phyloP scores from a whole-genome alignment of 2,113 vertebrate species.

The Benitochromis conjunctus region DNA sequence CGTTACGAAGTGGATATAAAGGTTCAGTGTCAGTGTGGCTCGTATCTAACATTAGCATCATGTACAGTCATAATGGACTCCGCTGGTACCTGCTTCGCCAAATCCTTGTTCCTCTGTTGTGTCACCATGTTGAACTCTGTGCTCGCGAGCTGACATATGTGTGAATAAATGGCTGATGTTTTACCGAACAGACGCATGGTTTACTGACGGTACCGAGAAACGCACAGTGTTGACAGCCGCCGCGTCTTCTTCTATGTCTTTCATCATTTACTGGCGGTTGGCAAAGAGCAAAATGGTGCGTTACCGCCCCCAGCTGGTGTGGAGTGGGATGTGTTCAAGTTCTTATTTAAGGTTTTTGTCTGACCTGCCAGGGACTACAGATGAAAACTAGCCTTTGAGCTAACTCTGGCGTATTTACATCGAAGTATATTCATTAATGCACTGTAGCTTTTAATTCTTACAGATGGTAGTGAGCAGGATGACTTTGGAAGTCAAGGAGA shows the following conservation, averaged over 20 bases:
- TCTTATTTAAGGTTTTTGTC: too few relatives aligned
- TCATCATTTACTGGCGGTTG: neutral
- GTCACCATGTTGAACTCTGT: neutral
- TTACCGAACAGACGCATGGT: neutral
- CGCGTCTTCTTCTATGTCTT: too few relatives aligned
- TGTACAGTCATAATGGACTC: neutral
- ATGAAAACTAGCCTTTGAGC: too few relatives aligned
- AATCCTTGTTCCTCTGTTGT: neutral
- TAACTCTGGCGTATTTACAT: too few relatives aligned
- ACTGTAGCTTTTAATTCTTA: too few relatives aligned
- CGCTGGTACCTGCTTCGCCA: neutral
- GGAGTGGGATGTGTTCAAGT: neutral
- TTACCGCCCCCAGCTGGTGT: neutral
- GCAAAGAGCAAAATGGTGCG: rapidly evolving
- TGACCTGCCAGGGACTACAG: too few relatives aligned
- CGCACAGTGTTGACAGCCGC: neutral
- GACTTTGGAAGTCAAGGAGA: too few relatives aligned
- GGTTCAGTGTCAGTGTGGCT: rapidly evolving
- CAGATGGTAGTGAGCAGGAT: too few relatives aligned
- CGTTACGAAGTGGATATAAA: neutral
- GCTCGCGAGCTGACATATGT: neutral
- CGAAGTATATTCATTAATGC: too few relatives aligned
- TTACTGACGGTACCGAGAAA: rapidly evolving
- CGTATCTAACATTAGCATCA: neutral
- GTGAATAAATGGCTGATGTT: neutral